phyloP scores from a whole-genome alignment of 2,888 invertebrate genomes.

The Meiosimyza platycephala region DNA sequence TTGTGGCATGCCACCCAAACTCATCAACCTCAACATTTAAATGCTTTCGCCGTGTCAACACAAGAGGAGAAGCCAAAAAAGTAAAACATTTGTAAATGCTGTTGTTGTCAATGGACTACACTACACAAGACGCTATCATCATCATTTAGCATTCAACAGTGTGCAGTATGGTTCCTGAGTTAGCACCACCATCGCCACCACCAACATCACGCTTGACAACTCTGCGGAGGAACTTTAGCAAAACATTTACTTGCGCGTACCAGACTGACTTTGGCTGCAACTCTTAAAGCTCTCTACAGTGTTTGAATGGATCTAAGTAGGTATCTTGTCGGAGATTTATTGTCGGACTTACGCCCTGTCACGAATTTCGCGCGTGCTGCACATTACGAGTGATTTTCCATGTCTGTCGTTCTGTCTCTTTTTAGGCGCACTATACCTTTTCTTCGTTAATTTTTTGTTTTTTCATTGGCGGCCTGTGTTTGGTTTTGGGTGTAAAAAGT shows the following conservation, averaged over 20 bases:
- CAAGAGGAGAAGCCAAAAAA: conserved; percentile 8
- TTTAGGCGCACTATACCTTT: too few species aligned
- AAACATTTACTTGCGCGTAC: neutral
- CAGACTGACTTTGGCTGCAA: conserved; percentile 9
- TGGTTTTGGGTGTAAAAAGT: too few species aligned
- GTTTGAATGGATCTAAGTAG: conserved; percentile 43
- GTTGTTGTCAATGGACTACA: conserved; percentile 21
- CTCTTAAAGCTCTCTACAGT: neutral
- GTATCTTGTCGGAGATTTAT: conserved; percentile 52
- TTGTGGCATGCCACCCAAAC: conserved; percentile 32
- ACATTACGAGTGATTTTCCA: conserved; percentile 47
- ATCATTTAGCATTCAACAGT: conserved; percentile 7
- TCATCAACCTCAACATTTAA: conserved; percentile 27
- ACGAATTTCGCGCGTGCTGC: conserved; percentile 57
- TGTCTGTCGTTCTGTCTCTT: conserved; percentile 21
- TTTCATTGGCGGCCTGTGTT: too few species aligned
- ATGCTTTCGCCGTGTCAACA: conserved; percentile 22
- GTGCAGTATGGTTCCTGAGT: too few species aligned
- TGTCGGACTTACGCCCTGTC: conserved; percentile 55
- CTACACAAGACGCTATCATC: neutral
- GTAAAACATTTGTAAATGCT: conserved; percentile 27
- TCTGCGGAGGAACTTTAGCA: neutral
- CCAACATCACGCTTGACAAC: conserved; percentile 33
- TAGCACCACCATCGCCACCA: conserved; percentile 5
- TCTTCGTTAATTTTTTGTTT: too few species aligned